Base-by-base conservation (phyloP, 2,797 vertebrate species). In the Yasuhikotakia modesta region DNA sequence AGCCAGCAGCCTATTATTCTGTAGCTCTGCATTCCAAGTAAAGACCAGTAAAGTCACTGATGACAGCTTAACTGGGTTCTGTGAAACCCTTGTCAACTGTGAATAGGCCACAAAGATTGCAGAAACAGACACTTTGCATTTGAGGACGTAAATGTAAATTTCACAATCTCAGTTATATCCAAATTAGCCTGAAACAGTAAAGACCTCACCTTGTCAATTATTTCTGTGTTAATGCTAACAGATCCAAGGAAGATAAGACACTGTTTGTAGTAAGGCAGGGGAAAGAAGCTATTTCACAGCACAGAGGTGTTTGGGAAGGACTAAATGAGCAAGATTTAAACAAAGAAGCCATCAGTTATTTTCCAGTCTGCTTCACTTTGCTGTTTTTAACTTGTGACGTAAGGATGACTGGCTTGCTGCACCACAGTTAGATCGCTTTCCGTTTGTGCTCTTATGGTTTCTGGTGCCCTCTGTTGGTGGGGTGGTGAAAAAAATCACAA, bases 401-500 rank as follows among this genome's bases (percentile, higher is more conserved):
- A 65, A 48, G 76, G 21, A 53, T 48, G 65, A 80, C 57, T 63
- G 30, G 46, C 73, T 64, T 22, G 13, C 48, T 48, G 45, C 3
- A 4, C 63, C 68, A 66, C 50, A 73, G 50, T 48, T 52, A 69
- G 43, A 72, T 32, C 16, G 55, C 94, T 58, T 80, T 98, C 97
- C 91, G 93, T 84, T 85, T 89, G 92, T 70, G 27, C 27, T 27
- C 27, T 27, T 81, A 86, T 57, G 84, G 88, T 83, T 94, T 93
- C 81, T 90, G 89, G 81, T 94, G 93, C 85, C 90, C 93, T 88
- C 90, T 90, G 66, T 94, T 92, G 85, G 89, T 91, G 68, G 97
- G 96, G 85, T 95, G 92, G 83, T 95, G 90, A 88, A 95, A 97
- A 88, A 99, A 99, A 88, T 93, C 86, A 98, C 84, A 75, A 99